Conservation (phyloP, 1,140 invertebrate species). For the Drosophila nebulosa region DNA sequence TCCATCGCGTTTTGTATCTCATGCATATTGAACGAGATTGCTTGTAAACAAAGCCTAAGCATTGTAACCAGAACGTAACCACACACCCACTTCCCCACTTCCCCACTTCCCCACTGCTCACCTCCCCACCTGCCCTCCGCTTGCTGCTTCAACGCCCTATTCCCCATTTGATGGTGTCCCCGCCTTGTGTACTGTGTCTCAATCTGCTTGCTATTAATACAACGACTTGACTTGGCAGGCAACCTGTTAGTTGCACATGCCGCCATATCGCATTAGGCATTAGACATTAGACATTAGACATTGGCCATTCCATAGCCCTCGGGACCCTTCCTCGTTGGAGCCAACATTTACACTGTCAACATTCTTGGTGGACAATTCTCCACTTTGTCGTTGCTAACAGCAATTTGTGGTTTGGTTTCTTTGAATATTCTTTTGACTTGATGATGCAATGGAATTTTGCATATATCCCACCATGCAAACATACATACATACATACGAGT, state of each 20-base stretch:
- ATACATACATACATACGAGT: constrained; percentile 22
- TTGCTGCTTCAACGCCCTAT: not conserved
- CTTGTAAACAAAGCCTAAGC: constrained; percentile 53
- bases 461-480: constrained; percentile 21
- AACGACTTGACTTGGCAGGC: constrained; percentile 24
- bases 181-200: not conserved
- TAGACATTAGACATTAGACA: not conserved
- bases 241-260: constrained; percentile 51
- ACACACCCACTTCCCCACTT: not conserved
- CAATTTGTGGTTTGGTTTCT: constrained; percentile 1
- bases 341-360: constrained; percentile 32
- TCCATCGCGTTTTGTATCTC: constrained; percentile 39
- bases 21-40: constrained; percentile 61
- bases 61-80: constrained; percentile 18
- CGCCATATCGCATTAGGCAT: constrained; percentile 29
- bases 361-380: not conserved
- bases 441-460: constrained; percentile 3
- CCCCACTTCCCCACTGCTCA: not conserved
- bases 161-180: not conserved
- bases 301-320: not conserved
- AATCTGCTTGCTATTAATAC: constrained; percentile 23
- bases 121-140: not conserved
- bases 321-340: not conserved
- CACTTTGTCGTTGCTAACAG: not conserved
- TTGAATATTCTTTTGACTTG: constrained; percentile 41